Base-by-base conservation (phyloP, 2,113 vertebrate species). In the Arothron firmamentum region DNA sequence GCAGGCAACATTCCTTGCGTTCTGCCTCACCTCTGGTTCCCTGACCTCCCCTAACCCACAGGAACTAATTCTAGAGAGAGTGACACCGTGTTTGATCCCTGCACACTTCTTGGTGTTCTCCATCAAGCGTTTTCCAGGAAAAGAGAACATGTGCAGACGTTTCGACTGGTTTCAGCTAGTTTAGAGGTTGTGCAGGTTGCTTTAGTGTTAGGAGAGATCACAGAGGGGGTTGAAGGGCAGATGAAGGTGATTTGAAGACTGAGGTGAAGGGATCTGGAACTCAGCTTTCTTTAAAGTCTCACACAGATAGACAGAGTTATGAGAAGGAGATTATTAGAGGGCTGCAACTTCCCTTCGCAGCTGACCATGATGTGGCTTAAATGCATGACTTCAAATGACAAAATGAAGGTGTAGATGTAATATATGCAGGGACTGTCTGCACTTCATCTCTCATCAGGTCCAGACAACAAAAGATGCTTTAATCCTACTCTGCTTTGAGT, bases 1-100 rank as follows among this genome's bases (percentile, higher is more conserved):
- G 42, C 52, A 73, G 72, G 78, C 63, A 72, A 77, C 73, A 88
- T 88, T 89, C 79, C 73, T 69, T 20, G 9, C 63, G 77, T 88
- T 82, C 79, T 79, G 74, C 75, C 59, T 68, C 52, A 46, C 28
- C 55, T 56, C 58, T 59, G 60, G 62, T 79, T 67, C 78, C 71
- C 61, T 82, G 68, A 81, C 74, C 78, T 74, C 52, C 70, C 41
- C 49, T 78, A 75, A 78, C 71, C 74, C 58, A 65, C 17, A 0
- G 46, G 38, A 18, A 25, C 31, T 48, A 62, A 47, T 56, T 57
- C 69, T 42, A 49, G 23, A 5, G 46, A 46, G 21, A 48, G 56
- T 56, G 62, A 70, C 46, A 55, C 45, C 0, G 0, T 28, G 63
- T 62, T 67, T 65, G 67, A 75, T 72, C 51, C 62, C 46, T 15